phyloP scores from a whole-genome alignment of 2,113 vertebrate species.

The Lepidothrix coronata region DNA sequence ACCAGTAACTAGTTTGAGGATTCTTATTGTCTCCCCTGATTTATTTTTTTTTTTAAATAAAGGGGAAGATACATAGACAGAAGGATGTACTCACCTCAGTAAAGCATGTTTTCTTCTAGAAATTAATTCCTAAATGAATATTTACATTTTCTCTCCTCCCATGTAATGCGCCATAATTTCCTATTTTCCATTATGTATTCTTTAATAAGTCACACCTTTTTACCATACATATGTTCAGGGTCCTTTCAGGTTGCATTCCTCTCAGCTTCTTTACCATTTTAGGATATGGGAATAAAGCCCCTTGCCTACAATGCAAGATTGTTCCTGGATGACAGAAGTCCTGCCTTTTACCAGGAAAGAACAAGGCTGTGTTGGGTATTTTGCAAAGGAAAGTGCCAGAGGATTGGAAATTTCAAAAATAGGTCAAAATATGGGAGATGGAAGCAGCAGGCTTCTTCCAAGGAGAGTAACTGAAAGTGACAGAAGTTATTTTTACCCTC shows the following conservation, averaged over 20 bases:
- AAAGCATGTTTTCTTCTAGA: background rate
- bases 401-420: background rate
- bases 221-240: rapidly evolving
- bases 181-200: background rate
- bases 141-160: background rate
- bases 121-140: background rate
- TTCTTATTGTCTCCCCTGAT: background rate
- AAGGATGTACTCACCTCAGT: background rate
- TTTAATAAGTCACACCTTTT: background rate
- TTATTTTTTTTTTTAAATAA: background rate
- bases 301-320: background rate
- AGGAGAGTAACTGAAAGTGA: background rate
- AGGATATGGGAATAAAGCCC: background rate
- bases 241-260: background rate
- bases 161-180: background rate
- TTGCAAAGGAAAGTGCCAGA: background rate
- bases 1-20: background rate
- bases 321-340: background rate
- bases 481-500: background rate
- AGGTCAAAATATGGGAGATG: background rate
- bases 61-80: background rate
- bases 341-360: background rate
- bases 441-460: background rate
- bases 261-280: background rate
- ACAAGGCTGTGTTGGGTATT: background rate